A percentile compares a stretch with the other conserved stretches of the same genome.
Evolutionary conservation across 2,888 invertebrate genomes (phyloP).

Genomic region (Eugnorisma glareosa): DNA sequence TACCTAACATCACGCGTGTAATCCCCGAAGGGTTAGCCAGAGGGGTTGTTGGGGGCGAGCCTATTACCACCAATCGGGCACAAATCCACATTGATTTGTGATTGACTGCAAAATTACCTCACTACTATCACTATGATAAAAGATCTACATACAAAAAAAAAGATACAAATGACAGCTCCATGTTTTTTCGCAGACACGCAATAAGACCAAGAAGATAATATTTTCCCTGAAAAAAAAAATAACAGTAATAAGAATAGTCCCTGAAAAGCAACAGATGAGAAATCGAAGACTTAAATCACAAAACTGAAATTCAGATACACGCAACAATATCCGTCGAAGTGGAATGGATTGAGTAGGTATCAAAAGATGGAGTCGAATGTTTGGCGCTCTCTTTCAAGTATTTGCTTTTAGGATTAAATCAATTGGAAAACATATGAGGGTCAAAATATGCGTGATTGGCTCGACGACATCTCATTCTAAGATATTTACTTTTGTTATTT

Average conservation of each 20-base stretch:
- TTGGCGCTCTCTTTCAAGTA: slow-evolving; percentile 70
- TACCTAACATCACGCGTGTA: no score
- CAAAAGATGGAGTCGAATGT: slow-evolving; percentile 68
- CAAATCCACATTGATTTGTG: no score
- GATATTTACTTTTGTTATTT: slow-evolving; percentile 14
- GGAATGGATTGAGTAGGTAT: slow-evolving; percentile 66
- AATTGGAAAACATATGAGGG: slow-evolving; percentile 70
- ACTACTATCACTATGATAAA: background rate
- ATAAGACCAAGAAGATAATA: background rate
- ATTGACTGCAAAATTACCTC: no score
- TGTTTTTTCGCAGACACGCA: background rate
- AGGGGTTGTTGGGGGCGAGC: no score
- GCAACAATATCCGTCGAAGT: slow-evolving; percentile 65
- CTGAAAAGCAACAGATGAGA: slow-evolving; percentile 55
- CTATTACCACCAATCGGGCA: no score
- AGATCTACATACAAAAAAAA: background rate
- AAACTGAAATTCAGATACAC: slow-evolving; percentile 55
- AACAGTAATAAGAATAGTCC: background rate
- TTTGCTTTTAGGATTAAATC: slow-evolving; percentile 71
- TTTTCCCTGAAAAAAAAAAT: slow-evolving; percentile 9
- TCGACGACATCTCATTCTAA: slow-evolving; percentile 34
- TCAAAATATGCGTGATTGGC: slow-evolving; percentile 62
- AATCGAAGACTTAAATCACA: slow-evolving; percentile 40
- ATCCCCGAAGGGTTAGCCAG: no score
- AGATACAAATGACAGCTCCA: background rate